Evolutionary conservation across 2,888 invertebrate genomes (phyloP), one percentile per base, ranked within the genome.

Genomic region (Tetrapedia diversipes): DNA sequence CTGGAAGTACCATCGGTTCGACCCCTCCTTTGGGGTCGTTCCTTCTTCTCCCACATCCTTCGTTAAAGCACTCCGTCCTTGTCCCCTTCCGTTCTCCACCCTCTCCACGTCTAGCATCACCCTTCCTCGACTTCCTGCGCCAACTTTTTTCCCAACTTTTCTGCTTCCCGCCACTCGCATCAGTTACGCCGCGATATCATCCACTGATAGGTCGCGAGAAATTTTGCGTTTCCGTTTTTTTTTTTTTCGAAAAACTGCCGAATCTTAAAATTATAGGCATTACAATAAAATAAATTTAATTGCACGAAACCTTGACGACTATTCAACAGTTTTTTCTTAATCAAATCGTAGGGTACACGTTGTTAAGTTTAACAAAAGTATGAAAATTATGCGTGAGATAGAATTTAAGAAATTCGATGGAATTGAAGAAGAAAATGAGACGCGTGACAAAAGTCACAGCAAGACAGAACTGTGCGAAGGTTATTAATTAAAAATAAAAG

Each of bases 1-100:
- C 85, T 86, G 76, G 72, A 85, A 82, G 83, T 86, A 85, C 80
- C 79, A 74, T 77, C 86, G 80, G 75, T 69, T 79, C 75, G 64
- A 75, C 56, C 74, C 78, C 71, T 72, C 71, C 60, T 65, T 41
- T 56, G 39, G 79, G 70, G 64, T 77, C 64, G 69, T 59, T 39
- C 67, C 81, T 79, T 72, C 81, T 78, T 66, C 74, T 70, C 68
- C 73, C 71, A 66, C 67, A 54, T 67, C 60, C 61, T 79, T 76
- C 70, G 65, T 64, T 66, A 59, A n/a, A n/a, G 57, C 49, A 47
- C 45, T 64, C 56, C 14, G 59, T 63, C 61, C 41, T 32, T 39
- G 14, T 24, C 54, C 43, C 29, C 22, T 47, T 29, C 37, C 39
- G 16, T 41, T 47, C 41, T 32, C 24, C 2, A 22, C 19, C 45